A percentile compares a stretch with the other conserved stretches of the same genome.
Conservation (phyloP, 2,113 vertebrate genomes). For the Lota lota region DNA sequence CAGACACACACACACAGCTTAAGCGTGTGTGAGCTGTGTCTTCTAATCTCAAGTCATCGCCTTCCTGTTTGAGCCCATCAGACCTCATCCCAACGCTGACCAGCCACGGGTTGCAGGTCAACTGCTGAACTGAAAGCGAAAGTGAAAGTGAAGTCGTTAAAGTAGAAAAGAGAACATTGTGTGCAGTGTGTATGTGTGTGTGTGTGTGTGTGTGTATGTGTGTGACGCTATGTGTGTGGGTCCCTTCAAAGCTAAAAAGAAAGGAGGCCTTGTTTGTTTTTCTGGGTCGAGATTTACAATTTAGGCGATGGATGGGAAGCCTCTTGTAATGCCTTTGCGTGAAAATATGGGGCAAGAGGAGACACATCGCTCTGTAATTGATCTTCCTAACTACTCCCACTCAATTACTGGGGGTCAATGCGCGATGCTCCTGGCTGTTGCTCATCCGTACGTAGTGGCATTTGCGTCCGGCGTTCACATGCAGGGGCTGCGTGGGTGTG, state of each 20-base stretch:
- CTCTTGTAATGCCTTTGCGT: too few relatives aligned
- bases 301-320: too few relatives aligned
- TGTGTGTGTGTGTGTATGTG: too few relatives aligned
- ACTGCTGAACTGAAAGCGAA: neutral
- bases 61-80: constrained; percentile 40
- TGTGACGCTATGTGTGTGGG: too few relatives aligned
- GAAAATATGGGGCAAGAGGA: constrained; percentile 26
- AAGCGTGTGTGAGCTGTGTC: constrained; percentile 13
- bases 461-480: constrained; percentile 21
- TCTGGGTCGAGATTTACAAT: too few relatives aligned
- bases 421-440: constrained; percentile 39
- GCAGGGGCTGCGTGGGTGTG: constrained; percentile 12
- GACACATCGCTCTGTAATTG: constrained; percentile 42
- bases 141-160: neutral
- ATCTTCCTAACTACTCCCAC: constrained; percentile 64
- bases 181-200: too few relatives aligned
- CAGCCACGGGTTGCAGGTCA: constrained; percentile 7
- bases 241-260: too few relatives aligned
- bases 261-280: too few relatives aligned
- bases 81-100: neutral
- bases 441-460: constrained; percentile 29
- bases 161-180: neutral
- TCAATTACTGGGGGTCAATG: constrained; percentile 66
- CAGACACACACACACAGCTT: neutral
- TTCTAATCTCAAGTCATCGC: constrained; percentile 31